A percentile compares a stretch with the other conserved stretches of the same genome.
phyloP scores from a whole-genome alignment of 2,888 invertebrate genomes.

The Phengaris arion region DNA sequence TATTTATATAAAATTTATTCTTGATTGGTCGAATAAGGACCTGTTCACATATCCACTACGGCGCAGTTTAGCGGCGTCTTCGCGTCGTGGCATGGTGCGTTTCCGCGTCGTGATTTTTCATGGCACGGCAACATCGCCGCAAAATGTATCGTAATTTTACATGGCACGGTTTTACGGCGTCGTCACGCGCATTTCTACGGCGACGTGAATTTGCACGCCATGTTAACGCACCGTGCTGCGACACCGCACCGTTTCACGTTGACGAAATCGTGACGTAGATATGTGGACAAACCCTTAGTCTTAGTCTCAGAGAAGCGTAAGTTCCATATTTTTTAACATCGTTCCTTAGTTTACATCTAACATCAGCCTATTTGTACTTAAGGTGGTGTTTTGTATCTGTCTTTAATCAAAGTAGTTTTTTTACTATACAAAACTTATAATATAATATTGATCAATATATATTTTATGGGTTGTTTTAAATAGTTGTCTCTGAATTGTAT shows the following conservation, averaged over 20 bases:
- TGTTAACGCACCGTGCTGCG: no score
- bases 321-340: conserved; percentile 4
- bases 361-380: not conserved
- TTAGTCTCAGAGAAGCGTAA: not conserved
- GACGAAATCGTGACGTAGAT: no score
- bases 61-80: no score
- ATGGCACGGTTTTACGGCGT: no score
- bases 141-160: no score
- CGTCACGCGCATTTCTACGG: no score
- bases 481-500: not conserved
- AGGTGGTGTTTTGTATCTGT: conserved; percentile 12
- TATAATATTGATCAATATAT: conserved; percentile 21
- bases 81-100: no score
- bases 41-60: no score
- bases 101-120: no score
- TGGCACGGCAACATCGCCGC: no score
- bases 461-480: conserved; percentile 8
- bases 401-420: conserved; percentile 20
- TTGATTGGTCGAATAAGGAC: not conserved
- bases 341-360: not conserved
- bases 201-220: no score
- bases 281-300: not conserved
- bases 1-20: not conserved
- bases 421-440: conserved; percentile 23
- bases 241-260: no score